A percentile compares a stretch with the other conserved stretches of the same genome.
These are phyloP conservation scores for Microcebus murinus DNA, from an alignment of 2,113 vertebrate genomes.

Conservation along the genomic window DNA sequence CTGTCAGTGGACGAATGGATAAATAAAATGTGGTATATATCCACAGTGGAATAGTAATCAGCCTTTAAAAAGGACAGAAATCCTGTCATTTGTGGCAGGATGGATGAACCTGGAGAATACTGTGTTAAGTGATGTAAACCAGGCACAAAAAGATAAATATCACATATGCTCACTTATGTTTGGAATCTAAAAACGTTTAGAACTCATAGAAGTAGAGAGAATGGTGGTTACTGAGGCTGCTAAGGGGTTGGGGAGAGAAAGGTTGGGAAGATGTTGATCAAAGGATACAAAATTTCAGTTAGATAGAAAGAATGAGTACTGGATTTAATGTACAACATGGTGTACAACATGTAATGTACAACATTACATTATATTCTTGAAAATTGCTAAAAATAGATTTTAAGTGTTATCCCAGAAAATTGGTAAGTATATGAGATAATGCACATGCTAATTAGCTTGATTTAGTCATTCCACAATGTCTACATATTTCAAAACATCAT, in stretches of 20 bases:
- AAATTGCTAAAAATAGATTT: background rate
- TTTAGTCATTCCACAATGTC: background rate
- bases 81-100: background rate
- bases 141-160: background rate
- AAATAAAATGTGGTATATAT: background rate
- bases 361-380: background rate
- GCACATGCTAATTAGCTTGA: background rate
- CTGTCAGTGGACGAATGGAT: background rate
- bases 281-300: background rate
- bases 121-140: background rate
- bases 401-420: background rate
- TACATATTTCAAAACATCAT: background rate
- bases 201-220: background rate
- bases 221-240: background rate
- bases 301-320: background rate
- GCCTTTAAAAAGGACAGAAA: background rate
- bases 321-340: background rate
- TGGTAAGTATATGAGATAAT: background rate
- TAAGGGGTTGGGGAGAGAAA: background rate
- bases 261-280: background rate
- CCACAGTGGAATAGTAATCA: too few relatives aligned
- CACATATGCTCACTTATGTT: background rate
- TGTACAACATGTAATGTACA: background rate
- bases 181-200: background rate
- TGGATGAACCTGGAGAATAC: background rate